A percentile compares a stretch with the other conserved stretches of the same genome.
Conservation (phyloP, 2,888 invertebrate species). For the Cheilosia impressa region DNA sequence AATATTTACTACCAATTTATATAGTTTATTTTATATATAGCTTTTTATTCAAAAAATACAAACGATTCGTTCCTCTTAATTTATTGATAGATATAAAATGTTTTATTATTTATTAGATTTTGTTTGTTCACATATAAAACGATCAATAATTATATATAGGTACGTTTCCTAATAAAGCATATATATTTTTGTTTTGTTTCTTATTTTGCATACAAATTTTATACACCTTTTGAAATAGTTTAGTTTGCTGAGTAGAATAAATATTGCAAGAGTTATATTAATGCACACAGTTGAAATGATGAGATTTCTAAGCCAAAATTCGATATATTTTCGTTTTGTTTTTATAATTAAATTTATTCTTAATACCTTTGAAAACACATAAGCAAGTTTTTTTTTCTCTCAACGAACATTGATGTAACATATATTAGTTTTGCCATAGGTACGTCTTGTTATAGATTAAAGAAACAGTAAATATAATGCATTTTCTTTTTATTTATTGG, state of each 20-base stretch:
- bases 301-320: constrained; percentile 37
- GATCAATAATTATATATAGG: constrained; percentile 40
- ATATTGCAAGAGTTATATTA: constrained; percentile 39
- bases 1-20: constrained; percentile 55
- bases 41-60: constrained; percentile 76
- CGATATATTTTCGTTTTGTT: constrained; percentile 10
- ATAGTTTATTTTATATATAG: constrained; percentile 42
- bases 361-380: constrained; percentile 59
- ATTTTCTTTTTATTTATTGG: not conserved
- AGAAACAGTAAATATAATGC: not conserved
- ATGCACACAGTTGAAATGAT: constrained; percentile 46
- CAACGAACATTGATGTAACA: not conserved
- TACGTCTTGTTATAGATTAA: constrained; percentile 6
- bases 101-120: constrained; percentile 36
- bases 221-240: constrained; percentile 32
- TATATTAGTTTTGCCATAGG: not conserved
- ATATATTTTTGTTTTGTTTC: constrained; percentile 1
- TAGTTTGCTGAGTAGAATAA: constrained; percentile 24
- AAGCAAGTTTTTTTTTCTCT: not conserved
- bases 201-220: constrained; percentile 34
- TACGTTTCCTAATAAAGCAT: constrained; percentile 51
- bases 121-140: constrained; percentile 47
- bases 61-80: constrained; percentile 74
- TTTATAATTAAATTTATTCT: constrained; percentile 8
- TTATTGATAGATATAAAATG: constrained; percentile 70